Evolutionary conservation across 1,140 invertebrate species (phyloP).

Genomic region (Macrosteles quadrilineatus): DNA sequence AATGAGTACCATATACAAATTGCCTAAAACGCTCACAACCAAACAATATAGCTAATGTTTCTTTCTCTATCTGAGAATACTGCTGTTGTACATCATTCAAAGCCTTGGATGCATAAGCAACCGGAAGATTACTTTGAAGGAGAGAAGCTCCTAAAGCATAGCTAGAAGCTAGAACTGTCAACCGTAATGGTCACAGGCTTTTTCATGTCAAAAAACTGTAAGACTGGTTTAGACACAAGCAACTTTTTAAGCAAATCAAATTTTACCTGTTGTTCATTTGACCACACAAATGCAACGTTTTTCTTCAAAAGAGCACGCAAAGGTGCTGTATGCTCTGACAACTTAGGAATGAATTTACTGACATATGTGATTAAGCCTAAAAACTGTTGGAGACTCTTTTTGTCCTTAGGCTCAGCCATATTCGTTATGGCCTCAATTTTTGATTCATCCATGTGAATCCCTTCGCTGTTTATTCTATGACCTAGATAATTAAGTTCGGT

Average conservation of each 20-base stretch:
- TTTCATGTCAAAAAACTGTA: neutral
- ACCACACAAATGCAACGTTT: neutral
- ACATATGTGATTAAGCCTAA: neutral
- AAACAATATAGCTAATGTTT: constrained; percentile 48
- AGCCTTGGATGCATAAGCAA: constrained; percentile 1
- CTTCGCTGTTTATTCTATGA: constrained; percentile 45
- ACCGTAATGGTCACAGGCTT: neutral
- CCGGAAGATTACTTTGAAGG: neutral
- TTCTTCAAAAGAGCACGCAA: neutral
- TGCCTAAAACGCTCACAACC: constrained; percentile 46
- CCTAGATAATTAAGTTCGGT: constrained; percentile 46
- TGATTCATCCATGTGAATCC: constrained; percentile 43
- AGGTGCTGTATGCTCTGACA: neutral
- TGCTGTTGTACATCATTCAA: constrained; percentile 42
- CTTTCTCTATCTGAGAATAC: constrained; percentile 52
- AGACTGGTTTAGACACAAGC: neutral
- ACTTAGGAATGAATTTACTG: neutral
- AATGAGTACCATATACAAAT: neutral
- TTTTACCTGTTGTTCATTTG: neutral
- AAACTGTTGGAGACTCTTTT: neutral
- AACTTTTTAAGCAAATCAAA: neutral
- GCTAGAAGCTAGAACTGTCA: neutral
- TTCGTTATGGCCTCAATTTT: constrained; percentile 48
- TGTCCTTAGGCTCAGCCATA: constrained; percentile 30
- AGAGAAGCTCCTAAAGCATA: neutral